These are phyloP conservation scores for Euzetes globulus DNA, from an alignment of 2,888 invertebrate species.

Conservation along the genomic window DNA sequence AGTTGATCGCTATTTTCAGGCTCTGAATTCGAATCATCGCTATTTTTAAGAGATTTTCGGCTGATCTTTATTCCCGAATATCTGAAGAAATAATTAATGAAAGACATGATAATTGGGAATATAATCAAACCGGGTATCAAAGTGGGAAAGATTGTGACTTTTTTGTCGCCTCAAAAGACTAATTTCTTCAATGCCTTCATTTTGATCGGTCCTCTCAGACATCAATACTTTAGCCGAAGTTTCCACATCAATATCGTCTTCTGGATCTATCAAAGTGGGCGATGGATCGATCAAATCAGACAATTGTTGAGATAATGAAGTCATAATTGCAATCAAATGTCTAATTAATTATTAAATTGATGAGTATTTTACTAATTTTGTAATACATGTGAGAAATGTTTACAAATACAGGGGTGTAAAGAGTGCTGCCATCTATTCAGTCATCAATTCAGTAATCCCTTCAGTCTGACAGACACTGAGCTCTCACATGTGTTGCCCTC, in stretches of 20 bases:
- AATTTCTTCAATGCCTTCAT: not conserved
- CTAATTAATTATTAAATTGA: not conserved
- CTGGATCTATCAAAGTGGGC: constrained; percentile 37
- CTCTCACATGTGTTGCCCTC: no score
- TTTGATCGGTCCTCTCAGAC: not conserved
- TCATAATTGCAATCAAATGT: constrained; percentile 25
- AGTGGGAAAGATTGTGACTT: constrained; percentile 24
- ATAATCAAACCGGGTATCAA: constrained; percentile 11
- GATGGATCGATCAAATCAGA: constrained; percentile 37
- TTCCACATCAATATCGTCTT: constrained; percentile 36
- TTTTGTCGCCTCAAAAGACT: constrained; percentile 37
- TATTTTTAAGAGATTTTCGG: constrained; percentile 29
- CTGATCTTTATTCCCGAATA: constrained; percentile 38
- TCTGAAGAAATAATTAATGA: constrained; percentile 35
- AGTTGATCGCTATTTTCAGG: not conserved
- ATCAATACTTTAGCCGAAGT: constrained; percentile 19
- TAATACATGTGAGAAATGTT: not conserved
- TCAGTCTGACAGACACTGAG: no score
- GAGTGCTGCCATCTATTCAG: no score
- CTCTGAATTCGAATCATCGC: no score
- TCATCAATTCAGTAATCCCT: no score
- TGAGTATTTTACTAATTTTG: not conserved
- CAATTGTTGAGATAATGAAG: constrained; percentile 36
- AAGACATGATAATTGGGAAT: constrained; percentile 28
- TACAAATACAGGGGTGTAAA: not conserved